phyloP scores from a whole-genome alignment of 2,113 vertebrate genomes.

The Chionomys nivalis region DNA sequence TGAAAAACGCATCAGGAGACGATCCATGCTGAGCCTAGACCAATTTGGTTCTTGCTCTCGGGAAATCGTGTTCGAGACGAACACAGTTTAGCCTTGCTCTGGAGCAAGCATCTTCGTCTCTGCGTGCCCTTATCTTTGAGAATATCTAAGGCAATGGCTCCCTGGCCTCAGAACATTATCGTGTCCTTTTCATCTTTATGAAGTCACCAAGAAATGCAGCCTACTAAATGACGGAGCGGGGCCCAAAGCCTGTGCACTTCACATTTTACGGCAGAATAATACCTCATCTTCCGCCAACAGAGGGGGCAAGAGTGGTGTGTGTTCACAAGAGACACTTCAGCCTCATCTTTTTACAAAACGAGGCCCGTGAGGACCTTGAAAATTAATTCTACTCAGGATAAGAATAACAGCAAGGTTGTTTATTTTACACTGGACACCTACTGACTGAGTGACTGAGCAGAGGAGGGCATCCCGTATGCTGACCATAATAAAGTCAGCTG shows the following conservation, averaged over 20 bases:
- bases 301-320: background rate
- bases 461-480: fast-evolving
- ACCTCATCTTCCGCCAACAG: background rate
- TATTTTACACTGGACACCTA: fast-evolving
- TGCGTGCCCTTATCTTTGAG: background rate
- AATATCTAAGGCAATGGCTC: background rate
- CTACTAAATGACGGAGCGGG: background rate
- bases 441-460: background rate
- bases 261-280: background rate
- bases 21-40: background rate
- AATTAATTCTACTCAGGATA: background rate
- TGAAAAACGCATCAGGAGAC: fast-evolving
- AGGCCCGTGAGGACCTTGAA: background rate
- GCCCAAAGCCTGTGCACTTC: background rate
- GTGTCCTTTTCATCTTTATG: background rate
- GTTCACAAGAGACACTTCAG: background rate
- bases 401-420: background rate
- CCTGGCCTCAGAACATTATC: background rate
- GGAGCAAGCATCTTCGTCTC: background rate
- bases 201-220: conserved; percentile 12
- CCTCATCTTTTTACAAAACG: background rate
- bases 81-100: background rate
- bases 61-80: background rate
- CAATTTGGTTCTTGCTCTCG: background rate
- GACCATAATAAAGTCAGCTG: background rate